Evolutionary conservation across 2,113 vertebrate species (phyloP).

Genomic region (Zosterops hypoxanthus): DNA sequence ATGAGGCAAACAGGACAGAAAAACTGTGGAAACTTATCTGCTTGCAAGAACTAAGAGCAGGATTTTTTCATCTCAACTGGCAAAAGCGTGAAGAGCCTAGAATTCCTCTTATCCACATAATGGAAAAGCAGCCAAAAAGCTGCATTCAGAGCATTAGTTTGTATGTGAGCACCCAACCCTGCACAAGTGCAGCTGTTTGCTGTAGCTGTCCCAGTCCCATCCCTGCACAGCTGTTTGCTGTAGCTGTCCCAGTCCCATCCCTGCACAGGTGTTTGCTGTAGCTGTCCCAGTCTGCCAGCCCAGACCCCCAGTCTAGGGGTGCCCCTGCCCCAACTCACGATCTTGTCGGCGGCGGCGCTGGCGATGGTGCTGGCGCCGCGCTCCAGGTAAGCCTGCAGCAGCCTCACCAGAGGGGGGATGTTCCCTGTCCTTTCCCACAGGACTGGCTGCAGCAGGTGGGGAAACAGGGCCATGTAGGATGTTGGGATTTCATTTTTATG

Average conservation of each 20-base stretch:
- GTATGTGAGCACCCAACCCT: rapidly evolving
- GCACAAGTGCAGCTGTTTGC: neutral
- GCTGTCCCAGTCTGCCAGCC: neutral
- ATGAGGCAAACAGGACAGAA: neutral
- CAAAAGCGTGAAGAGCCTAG: neutral
- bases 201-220: neutral
- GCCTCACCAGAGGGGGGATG: conserved; percentile 93
- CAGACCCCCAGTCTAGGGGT: neutral
- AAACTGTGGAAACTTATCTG: neutral
- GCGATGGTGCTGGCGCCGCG: conserved; percentile 89
- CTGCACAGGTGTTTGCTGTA: neutral
- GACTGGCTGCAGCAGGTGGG: conserved; percentile 93
- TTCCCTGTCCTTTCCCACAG: conserved; percentile 97
- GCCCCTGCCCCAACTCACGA: conserved; percentile 77
- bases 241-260: neutral
- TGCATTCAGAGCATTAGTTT: too few species aligned
- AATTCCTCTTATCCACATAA: neutral
- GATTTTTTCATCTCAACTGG: neutral
- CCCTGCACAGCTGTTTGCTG: neutral
- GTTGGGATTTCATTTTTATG: conserved; percentile 89
- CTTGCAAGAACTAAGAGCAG: neutral
- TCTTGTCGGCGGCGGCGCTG: conserved; percentile 88
- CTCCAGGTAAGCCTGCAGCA: conserved; percentile 94
- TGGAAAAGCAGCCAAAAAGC: neutral
- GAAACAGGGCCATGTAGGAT: conserved; percentile 96